Evolutionary conservation across 1,140 invertebrate genomes (phyloP), one percentile per base, ranked within the genome.

Genomic region (Prorops nasuta): DNA sequence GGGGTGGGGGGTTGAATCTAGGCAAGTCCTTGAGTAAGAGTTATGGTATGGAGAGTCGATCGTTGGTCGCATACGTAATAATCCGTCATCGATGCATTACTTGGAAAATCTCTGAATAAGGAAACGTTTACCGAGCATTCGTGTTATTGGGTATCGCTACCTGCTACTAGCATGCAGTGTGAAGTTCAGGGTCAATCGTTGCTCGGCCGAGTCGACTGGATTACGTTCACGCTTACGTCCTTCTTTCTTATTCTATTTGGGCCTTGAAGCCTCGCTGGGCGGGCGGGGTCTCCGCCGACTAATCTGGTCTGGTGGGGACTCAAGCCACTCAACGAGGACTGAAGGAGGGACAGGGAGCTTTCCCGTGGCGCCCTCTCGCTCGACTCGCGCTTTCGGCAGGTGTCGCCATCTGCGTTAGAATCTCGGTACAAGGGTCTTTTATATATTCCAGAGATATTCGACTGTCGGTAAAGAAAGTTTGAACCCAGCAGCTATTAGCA

Each of bases 161-260:
- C 36, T 38, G 36, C 1, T 40, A n/a, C n/a, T n/a, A n/a, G n/a
- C n/a, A n/a, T n/a, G n/a, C n/a, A n/a, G n/a, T n/a, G n/a, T 22
- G 38, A 12, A 75, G 72, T 75, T 74, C 72, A 75, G 64, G 72
- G 72, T 72, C 72, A 71, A 64, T 65, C 60, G 52, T 51, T 54
- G 60, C 47, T 58, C 58, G 60, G 48, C 52, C 44, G n/a, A n/a
- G n/a, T n/a, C n/a, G 52, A 46, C 54, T 54, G 58, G 57, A 63
- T 71, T 66, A 66, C 63, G 57, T 65, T 51, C 44, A 55, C 42
- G 58, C 44, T 56, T 45, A 38, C 49, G 43, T 58, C 57, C 54
- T 56, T 68, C 64, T 65, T 64, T 65, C 66, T 69, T 67, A 60
- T 66, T 70, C 67, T 67, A 66, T 71, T 73, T 63, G 57, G 65